Conservation (phyloP, 2,888 invertebrate species). For the Bruchidius siliquastri region DNA sequence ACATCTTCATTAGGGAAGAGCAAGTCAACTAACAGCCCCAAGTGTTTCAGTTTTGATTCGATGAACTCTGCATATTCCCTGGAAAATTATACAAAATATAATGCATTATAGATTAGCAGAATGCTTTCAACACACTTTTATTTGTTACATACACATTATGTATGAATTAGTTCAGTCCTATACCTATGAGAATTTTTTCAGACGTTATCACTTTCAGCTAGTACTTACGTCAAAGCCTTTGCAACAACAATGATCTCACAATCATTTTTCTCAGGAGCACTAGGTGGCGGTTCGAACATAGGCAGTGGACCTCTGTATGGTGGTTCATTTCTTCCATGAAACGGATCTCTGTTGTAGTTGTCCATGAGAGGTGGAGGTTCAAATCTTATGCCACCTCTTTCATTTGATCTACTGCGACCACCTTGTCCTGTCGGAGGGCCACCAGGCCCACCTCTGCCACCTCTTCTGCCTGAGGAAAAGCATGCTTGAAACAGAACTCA, state of each 20-base stretch:
- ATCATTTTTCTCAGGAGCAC: constrained; percentile 64
- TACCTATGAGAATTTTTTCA: too few relatives aligned
- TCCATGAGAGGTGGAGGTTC: constrained; percentile 20
- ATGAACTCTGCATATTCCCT: constrained; percentile 87
- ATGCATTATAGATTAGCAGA: too few relatives aligned
- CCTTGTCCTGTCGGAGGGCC: constrained; percentile 6
- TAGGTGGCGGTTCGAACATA: constrained; percentile 28
- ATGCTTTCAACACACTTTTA: too few relatives aligned
- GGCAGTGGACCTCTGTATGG: constrained; percentile 31
- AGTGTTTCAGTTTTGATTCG: constrained; percentile 71
- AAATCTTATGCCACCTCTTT: constrained; percentile 21
- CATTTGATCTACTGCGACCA: constrained; percentile 17
- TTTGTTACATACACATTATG: too few relatives aligned
- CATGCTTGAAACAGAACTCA: background rate
- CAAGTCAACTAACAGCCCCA: constrained; percentile 78
- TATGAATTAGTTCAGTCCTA: too few relatives aligned
- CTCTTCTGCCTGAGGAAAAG: constrained; percentile 13
- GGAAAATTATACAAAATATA: constrained; percentile 11
- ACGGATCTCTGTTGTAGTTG: constrained; percentile 17
- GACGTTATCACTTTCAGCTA: too few relatives aligned
- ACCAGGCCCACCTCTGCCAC: constrained; percentile 9
- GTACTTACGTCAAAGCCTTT: constrained; percentile 71
- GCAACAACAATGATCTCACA: constrained; percentile 88
- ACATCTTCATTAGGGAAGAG: constrained; percentile 90
- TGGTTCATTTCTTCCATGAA: constrained; percentile 21